Conservation (phyloP, 2,113 vertebrate species). For the Anguilla rostrata region DNA sequence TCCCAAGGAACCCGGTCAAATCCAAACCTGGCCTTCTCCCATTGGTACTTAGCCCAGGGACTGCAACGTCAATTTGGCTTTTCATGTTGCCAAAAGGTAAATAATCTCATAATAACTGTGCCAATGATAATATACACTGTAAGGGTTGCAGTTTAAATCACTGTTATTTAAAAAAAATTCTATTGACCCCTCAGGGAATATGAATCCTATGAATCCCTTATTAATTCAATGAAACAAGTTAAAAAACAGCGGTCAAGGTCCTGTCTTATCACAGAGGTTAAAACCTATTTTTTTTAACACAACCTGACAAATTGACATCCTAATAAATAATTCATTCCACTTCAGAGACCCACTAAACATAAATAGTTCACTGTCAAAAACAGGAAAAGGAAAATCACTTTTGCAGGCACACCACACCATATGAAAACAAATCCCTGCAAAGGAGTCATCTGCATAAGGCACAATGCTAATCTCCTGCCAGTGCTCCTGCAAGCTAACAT, state of each 20-base stretch:
- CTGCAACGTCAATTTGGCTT: not conserved
- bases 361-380: not conserved
- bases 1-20: not conserved
- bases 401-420: not conserved
- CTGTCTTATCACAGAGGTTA: not conserved
- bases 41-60: not conserved
- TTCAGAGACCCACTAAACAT: not conserved
- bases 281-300: not conserved
- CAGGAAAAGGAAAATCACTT: not conserved
- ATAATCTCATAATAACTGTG: not conserved
- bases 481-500: not conserved
- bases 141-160: not conserved
- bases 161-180: not conserved
- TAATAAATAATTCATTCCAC: not conserved
- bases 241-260: not conserved
- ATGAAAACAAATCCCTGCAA: not conserved
- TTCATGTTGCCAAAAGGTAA: not conserved
- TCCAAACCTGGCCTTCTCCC: not conserved
- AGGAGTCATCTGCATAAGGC: not conserved
- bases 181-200: too few species aligned
- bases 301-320: not conserved
- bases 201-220: too few species aligned
- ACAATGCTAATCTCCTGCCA: not conserved
- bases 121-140: not conserved
- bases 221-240: not conserved